phyloP scores from a whole-genome alignment of 2,113 vertebrate genomes.

The Hydropotes inermis region DNA sequence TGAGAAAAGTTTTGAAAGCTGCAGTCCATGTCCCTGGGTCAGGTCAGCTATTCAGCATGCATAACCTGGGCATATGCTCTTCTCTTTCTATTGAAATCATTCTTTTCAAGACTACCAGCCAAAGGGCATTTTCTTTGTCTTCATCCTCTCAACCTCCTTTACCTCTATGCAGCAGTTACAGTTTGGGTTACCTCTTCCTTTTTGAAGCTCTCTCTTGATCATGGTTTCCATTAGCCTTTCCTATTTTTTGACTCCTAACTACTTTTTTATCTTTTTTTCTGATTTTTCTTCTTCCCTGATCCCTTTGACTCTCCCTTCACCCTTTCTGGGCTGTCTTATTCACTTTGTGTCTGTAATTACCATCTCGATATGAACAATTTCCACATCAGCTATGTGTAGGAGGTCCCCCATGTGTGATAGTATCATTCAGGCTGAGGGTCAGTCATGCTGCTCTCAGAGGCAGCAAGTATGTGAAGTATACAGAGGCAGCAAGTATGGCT shows the following conservation, averaged over 20 bases:
- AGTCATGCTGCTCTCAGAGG: neutral
- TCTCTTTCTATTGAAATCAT: neutral
- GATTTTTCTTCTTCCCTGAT: neutral
- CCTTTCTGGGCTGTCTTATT: neutral
- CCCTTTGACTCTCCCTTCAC: neutral
- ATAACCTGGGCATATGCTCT: neutral
- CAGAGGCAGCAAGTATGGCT: neutral
- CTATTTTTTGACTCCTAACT: neutral
- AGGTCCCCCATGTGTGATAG: accelerated
- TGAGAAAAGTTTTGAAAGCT: neutral
- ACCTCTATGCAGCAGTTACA: neutral
- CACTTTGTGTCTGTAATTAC: neutral
- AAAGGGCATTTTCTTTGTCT: neutral
- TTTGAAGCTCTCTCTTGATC: neutral
- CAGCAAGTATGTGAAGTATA: neutral
- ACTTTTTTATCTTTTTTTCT: neutral
- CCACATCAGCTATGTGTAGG: no score
- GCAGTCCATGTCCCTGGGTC: no score
- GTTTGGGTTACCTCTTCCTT: neutral
- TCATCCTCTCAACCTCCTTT: neutral
- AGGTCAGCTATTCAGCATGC: neutral
- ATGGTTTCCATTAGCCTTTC: neutral
- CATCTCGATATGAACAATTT: neutral
- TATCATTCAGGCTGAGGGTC: neutral
- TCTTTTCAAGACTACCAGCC: neutral